A percentile compares a stretch with the other conserved stretches of the same genome.
phyloP scores from a whole-genome alignment of 92 coral and sea anemone genomes.

The Phenganax marumi region DNA sequence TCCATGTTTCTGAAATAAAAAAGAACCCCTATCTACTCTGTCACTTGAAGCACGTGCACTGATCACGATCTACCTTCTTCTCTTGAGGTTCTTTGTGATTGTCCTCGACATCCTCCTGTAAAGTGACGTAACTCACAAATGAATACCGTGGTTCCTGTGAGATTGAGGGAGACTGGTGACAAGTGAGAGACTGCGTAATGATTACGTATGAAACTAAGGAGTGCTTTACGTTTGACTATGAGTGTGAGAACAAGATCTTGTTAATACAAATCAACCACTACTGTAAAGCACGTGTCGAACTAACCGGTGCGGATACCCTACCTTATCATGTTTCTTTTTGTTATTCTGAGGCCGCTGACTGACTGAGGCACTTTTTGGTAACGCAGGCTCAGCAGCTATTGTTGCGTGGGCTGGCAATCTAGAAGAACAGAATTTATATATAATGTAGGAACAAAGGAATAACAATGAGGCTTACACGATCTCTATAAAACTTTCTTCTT shows the following conservation, averaged over 20 bases:
- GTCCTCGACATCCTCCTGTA: conserved; percentile 40
- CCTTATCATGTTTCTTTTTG: conserved; percentile 34
- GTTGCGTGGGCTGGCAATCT: not conserved
- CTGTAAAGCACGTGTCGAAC: too few species aligned
- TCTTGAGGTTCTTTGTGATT: conserved; percentile 24
- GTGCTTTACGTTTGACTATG: not conserved
- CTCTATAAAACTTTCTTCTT: not conserved
- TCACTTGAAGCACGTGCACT: not conserved
- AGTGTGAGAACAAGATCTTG: too few species aligned
- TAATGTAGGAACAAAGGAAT: not conserved
- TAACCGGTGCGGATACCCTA: not conserved
- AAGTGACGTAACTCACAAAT: conserved; percentile 47
- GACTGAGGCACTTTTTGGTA: conserved; percentile 14
- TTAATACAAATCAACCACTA: too few species aligned
- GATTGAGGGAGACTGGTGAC: conserved; percentile 28
- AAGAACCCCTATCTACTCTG: not conserved
- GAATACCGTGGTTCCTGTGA: conserved; percentile 31
- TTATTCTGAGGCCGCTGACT: conserved; percentile 14
- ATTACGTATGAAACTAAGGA: not conserved
- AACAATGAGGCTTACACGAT: not conserved
- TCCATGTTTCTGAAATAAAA: conserved; percentile 34
- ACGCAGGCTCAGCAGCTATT: not conserved
- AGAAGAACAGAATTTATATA: not conserved
- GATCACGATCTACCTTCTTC: conserved; percentile 18
- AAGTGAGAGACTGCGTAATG: not conserved